Evolutionary conservation across 2,797 vertebrate species (phyloP).

Genomic region (Intellagama lesueurii): DNA sequence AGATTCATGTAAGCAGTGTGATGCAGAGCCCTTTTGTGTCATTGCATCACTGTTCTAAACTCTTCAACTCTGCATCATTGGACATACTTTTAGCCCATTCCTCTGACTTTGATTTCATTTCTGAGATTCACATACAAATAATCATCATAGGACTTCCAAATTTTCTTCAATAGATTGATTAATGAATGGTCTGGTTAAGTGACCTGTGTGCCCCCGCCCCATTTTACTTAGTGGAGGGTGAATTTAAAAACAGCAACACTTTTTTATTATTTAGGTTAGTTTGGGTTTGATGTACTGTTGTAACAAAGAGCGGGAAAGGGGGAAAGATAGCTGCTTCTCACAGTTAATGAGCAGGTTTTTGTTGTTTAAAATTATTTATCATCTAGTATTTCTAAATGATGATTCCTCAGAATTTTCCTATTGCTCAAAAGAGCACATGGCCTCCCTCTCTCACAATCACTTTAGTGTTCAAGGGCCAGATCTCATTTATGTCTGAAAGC

Average conservation of each 20-base stretch:
- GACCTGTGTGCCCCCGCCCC: background rate
- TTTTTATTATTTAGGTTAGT: background rate
- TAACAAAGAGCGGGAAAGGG: background rate
- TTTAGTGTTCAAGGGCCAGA: background rate
- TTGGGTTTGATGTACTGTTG: background rate
- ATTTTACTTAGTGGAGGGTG: background rate
- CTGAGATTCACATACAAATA: background rate
- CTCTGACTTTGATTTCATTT: background rate
- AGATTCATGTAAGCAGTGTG: background rate
- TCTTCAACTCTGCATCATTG: background rate
- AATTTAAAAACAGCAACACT: background rate
- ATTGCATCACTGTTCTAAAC: background rate
- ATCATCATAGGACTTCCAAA: background rate
- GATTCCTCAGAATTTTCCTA: background rate
- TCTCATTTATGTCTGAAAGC: background rate
- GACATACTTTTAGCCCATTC: background rate
- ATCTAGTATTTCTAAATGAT: background rate
- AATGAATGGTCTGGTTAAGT: background rate
- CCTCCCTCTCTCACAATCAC: background rate
- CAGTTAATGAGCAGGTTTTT: background rate
- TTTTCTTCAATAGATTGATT: background rate
- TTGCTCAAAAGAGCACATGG: background rate
- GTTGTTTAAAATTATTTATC: background rate
- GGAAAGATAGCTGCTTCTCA: background rate
- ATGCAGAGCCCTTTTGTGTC: background rate